Evolutionary conservation across 2,888 invertebrate genomes (phyloP).

Genomic region (Pristionchus japonicus): DNA sequence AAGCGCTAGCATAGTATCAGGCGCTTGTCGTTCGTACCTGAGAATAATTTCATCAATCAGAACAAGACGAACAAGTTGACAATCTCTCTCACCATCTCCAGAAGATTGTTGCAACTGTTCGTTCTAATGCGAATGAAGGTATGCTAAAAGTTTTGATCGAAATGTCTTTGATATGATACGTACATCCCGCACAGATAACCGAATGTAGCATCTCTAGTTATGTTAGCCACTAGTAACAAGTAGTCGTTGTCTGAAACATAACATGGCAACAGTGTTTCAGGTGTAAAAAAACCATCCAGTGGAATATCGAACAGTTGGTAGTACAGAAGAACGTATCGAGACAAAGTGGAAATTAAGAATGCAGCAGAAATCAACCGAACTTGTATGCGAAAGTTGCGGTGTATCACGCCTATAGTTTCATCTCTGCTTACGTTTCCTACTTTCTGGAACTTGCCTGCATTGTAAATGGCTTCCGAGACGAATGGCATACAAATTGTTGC

Average conservation of each 20-base stretch:
- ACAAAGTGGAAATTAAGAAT: background rate
- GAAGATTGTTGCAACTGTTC: background rate
- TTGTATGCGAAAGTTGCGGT: background rate
- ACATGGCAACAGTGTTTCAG: no score
- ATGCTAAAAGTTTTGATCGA: background rate
- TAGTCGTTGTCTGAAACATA: background rate
- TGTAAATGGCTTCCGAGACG: background rate
- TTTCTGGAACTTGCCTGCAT: background rate
- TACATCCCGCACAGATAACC: background rate
- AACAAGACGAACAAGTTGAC: background rate
- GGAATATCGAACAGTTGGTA: background rate
- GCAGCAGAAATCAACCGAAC: background rate
- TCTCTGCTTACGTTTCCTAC: background rate
- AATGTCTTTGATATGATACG: background rate
- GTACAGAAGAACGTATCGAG: background rate
- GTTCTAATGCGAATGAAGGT: background rate
- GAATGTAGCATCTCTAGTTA: background rate
- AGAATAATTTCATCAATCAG: background rate
- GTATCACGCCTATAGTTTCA: background rate
- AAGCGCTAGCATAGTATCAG: background rate
- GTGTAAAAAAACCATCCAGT: background rate
- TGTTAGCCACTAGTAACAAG: background rate
- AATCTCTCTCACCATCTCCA: background rate
- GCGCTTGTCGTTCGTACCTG: background rate
- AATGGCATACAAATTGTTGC: background rate